Percentiles rank a stretch among this genome's conserved stretches.
Conservation (phyloP, 2,113 vertebrate species). For the Labeo rohita region DNA sequence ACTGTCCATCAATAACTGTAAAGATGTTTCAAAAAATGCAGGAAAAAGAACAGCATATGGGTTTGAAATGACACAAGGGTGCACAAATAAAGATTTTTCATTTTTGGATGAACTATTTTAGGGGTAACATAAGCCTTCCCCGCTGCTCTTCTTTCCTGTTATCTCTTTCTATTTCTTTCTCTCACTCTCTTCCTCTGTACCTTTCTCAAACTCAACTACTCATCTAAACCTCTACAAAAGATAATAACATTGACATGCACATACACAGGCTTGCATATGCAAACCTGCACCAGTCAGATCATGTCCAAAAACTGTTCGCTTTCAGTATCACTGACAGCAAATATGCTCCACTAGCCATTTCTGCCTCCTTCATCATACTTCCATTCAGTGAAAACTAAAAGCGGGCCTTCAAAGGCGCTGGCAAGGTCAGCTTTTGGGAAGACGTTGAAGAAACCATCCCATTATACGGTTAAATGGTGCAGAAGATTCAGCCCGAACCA, state of each 20-base stretch:
- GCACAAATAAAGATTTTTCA: not conserved
- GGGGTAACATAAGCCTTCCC: not conserved
- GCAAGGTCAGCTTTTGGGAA: conserved; percentile 70
- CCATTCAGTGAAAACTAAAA: conserved; percentile 7
- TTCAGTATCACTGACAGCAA: not conserved
- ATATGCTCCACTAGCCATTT: not conserved
- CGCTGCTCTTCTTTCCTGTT: not conserved
- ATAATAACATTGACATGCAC: not conserved
- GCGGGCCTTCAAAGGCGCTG: conserved; percentile 2
- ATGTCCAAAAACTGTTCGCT: not conserved
- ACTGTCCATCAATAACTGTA: not conserved
- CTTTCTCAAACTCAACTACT: not conserved
- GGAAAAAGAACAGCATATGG: not conserved
- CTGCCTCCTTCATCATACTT: conserved; percentile 4
- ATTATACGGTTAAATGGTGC: conserved; percentile 77
- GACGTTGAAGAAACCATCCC: conserved; percentile 67
- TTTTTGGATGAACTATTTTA: conserved; percentile 5
- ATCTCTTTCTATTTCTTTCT: conserved; percentile 1
- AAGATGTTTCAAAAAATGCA: not conserved
- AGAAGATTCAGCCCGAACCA: conserved; percentile 70
- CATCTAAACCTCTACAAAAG: not conserved
- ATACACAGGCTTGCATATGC: not conserved
- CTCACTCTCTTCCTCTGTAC: not conserved
- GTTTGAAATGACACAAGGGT: conserved; percentile 3
- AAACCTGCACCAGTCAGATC: not conserved